Percentiles rank a stretch among this genome's conserved stretches.
Conservation (phyloP, 2,797 vertebrate genomes). For the Pelobates cultripes region DNA sequence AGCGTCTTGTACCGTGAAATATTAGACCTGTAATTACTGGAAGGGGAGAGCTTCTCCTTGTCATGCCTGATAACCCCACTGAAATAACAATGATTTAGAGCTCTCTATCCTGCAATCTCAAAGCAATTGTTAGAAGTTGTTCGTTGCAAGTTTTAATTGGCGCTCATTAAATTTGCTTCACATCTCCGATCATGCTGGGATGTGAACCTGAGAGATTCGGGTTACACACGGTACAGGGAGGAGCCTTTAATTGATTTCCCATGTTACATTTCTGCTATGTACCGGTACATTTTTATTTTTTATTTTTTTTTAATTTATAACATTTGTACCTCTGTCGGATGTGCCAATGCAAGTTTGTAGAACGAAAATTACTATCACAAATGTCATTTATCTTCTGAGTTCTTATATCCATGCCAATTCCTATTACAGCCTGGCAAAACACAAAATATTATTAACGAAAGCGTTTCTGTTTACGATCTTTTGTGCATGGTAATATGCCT, state of each 20-base stretch:
- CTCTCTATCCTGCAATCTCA: constrained; percentile 44
- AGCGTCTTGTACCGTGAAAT: constrained; percentile 44
- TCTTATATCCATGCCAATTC: no score
- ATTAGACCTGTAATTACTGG: constrained; percentile 48
- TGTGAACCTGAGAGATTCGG: constrained; percentile 16
- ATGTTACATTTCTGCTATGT: not conserved
- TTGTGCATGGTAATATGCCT: no score
- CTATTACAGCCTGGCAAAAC: no score
- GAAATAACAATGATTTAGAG: constrained; percentile 56
- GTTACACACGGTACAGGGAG: constrained; percentile 8
- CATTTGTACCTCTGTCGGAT: no score
- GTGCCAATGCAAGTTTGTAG: no score
- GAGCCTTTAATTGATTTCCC: not conserved
- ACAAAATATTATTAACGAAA: no score
- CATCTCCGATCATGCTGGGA: constrained; percentile 32
- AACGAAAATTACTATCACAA: no score
- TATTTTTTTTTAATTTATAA: no score
- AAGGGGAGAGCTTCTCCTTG: constrained; percentile 51
- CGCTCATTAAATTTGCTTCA: constrained; percentile 47
- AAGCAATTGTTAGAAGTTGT: constrained; percentile 45
- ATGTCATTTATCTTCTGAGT: no score
- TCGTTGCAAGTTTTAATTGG: constrained; percentile 52
- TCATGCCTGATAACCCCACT: constrained; percentile 50
- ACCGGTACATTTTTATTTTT: no score
- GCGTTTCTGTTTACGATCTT: no score